Evolutionary conservation across 1,140 invertebrate genomes (phyloP).

Genomic region (Bombyx mandarina): DNA sequence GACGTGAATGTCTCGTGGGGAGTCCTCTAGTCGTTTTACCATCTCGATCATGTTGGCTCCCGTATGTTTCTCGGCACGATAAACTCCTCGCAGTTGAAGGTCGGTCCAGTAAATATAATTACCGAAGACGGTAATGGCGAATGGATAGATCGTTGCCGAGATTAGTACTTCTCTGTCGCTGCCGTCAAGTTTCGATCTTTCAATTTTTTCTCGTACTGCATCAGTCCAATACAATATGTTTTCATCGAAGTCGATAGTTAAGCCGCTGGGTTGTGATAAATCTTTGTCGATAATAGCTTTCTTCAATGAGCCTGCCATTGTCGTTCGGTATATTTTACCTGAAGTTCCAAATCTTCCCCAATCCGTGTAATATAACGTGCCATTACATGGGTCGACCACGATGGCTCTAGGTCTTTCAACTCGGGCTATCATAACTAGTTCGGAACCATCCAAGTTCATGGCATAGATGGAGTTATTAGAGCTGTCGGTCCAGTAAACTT

Average conservation of each 20-base stretch:
- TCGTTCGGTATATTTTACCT: slow-evolving; percentile 94
- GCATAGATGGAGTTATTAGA: slow-evolving; percentile 95
- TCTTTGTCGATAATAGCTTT: slow-evolving; percentile 91
- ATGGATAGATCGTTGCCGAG: slow-evolving; percentile 95
- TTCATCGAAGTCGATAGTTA: slow-evolving; percentile 97
- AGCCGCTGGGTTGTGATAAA: slow-evolving; percentile 94
- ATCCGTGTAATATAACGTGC: slow-evolving; percentile 92
- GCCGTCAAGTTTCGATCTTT: slow-evolving; percentile 92
- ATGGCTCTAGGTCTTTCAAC: slow-evolving; percentile 95
- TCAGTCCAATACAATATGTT: slow-evolving; percentile 98
- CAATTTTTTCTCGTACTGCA: slow-evolving; percentile 96
- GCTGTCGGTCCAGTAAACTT: slow-evolving; percentile 97
- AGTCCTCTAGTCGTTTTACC: slow-evolving; percentile 92
- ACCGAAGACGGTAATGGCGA: slow-evolving; percentile 92
- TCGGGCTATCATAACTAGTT: slow-evolving; percentile 93
- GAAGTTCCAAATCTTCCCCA: slow-evolving; percentile 94
- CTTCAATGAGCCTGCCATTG: slow-evolving; percentile 96
- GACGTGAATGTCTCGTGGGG: slow-evolving; percentile 91
- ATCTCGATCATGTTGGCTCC: slow-evolving; percentile 95
- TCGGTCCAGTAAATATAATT: slow-evolving; percentile 99
- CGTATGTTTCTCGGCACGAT: slow-evolving; percentile 96
- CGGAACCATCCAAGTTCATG: slow-evolving; percentile 91
- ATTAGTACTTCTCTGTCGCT: slow-evolving; percentile 83
- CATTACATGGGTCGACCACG: slow-evolving; percentile 97
- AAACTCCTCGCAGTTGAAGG: slow-evolving; percentile 93